A percentile compares a stretch with the other conserved stretches of the same genome.
These are phyloP conservation scores for Seladonia tumulorum DNA, from an alignment of 2,888 invertebrate genomes.

Conservation along the genomic window DNA sequence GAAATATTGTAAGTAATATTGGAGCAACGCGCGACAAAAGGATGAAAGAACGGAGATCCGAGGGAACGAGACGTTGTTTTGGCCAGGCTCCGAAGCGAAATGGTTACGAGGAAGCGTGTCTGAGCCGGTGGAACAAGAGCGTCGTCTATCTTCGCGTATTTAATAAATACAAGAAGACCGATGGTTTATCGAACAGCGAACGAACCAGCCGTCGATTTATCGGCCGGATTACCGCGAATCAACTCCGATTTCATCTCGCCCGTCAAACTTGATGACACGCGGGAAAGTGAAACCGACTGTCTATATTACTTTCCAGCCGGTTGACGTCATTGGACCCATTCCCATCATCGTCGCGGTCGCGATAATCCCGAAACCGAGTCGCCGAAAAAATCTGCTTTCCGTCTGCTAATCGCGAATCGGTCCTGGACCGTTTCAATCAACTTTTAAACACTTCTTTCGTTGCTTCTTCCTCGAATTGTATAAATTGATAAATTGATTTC, in stretches of 20 bases:
- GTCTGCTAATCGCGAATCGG: not conserved
- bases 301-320: conserved; percentile 51
- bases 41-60: too few relatives aligned
- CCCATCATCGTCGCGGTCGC: conserved; percentile 17
- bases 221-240: conserved; percentile 62
- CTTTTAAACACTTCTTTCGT: too few relatives aligned
- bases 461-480: too few relatives aligned
- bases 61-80: not conserved
- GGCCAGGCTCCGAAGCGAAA: not conserved
- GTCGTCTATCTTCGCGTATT: conserved; percentile 36
- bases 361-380: conserved; percentile 42
- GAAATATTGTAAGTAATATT: not conserved
- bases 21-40: not conserved
- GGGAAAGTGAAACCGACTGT: conserved; percentile 58
- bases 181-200: conserved; percentile 2
- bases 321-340: conserved; percentile 40
- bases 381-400: not conserved
- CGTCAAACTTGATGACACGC: conserved; percentile 59
- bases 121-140: conserved; percentile 26
- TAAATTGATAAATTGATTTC: too few relatives aligned
- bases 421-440: not conserved
- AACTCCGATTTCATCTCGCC: conserved; percentile 57
- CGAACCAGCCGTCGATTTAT: conserved; percentile 45
- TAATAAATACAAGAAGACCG: conserved; percentile 43
- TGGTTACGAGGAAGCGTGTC: not conserved